Conservation (phyloP, 2,113 vertebrate species). For the Rhabdomys dilectus region DNA sequence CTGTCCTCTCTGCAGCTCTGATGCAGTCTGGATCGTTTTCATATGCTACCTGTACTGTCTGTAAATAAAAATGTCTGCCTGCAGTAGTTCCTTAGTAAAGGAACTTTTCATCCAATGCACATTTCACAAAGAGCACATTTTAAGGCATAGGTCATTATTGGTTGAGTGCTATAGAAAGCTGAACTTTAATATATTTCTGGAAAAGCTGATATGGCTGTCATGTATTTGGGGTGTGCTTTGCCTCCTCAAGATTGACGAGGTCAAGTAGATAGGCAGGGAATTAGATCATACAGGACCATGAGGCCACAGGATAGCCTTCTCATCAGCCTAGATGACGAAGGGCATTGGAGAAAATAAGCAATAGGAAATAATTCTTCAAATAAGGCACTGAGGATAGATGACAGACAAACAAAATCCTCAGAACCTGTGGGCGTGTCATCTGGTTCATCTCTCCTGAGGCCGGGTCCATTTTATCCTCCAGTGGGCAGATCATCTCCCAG, state of each 20-base stretch:
- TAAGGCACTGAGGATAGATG: background rate
- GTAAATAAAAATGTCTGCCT: background rate
- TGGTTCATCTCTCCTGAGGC: background rate
- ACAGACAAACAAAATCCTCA: background rate
- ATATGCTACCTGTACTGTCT: background rate
- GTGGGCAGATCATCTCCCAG: background rate
- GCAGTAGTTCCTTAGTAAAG: background rate
- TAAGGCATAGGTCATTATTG: background rate
- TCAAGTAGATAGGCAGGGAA: background rate
- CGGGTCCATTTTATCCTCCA: background rate
- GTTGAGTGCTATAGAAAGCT: background rate
- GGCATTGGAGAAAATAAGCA: background rate
- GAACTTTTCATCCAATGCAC: background rate
- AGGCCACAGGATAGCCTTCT: background rate
- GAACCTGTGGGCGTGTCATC: background rate
- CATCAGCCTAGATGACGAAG: background rate
- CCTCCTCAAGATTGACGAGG: background rate
- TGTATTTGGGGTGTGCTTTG: background rate
- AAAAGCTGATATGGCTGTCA: background rate
- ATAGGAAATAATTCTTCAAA: background rate
- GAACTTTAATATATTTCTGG: background rate
- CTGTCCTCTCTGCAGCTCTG: background rate
- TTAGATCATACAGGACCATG: background rate
- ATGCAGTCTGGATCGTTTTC: background rate
- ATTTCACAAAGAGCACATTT: constrained; percentile 9